phyloP scores from a whole-genome alignment of 2,888 invertebrate genomes.

The Drosophila formosana region DNA sequence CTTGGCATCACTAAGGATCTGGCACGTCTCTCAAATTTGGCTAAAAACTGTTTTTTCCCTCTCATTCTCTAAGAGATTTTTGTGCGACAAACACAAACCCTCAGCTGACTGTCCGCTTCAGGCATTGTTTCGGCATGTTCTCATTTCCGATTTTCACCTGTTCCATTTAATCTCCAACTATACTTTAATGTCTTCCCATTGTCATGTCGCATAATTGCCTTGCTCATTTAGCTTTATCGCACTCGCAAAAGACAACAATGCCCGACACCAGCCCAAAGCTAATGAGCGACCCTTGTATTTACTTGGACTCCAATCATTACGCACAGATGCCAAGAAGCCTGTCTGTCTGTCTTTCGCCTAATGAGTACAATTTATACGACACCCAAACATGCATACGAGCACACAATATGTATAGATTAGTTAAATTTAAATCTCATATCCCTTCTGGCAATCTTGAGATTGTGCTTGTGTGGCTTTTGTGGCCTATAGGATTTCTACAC shows the following conservation, averaged over 20 bases:
- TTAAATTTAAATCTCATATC: conserved; percentile 26
- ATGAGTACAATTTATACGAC: conserved; percentile 29
- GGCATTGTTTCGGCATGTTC: too few relatives aligned
- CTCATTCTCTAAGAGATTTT: neutral
- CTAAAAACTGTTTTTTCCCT: neutral
- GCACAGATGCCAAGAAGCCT: conserved; percentile 20
- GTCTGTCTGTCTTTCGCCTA: conserved; percentile 5
- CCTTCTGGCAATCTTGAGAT: conserved; percentile 2
- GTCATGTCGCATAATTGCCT: conserved; percentile 22
- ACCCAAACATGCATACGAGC: conserved; percentile 1
- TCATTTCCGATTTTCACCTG: neutral
- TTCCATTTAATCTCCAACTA: neutral
- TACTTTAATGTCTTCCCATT: conserved; percentile 19
- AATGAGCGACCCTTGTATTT: conserved; percentile 25
- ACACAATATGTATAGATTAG: conserved; percentile 18
- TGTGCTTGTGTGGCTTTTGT: neutral
- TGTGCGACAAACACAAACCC: neutral
- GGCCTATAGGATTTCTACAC: neutral
- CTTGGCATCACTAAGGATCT: neutral
- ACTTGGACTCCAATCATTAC: conserved; percentile 14
- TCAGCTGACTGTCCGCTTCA: neutral
- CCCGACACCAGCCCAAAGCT: conserved; percentile 1
- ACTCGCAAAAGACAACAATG: conserved; percentile 9
- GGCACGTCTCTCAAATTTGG: neutral
- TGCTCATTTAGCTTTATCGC: conserved; percentile 11